Percentiles rank a stretch among this genome's conserved stretches.
These are phyloP conservation scores for Aporophyla lueneburgensis DNA, from an alignment of 2,888 invertebrate species.

Conservation along the genomic window DNA sequence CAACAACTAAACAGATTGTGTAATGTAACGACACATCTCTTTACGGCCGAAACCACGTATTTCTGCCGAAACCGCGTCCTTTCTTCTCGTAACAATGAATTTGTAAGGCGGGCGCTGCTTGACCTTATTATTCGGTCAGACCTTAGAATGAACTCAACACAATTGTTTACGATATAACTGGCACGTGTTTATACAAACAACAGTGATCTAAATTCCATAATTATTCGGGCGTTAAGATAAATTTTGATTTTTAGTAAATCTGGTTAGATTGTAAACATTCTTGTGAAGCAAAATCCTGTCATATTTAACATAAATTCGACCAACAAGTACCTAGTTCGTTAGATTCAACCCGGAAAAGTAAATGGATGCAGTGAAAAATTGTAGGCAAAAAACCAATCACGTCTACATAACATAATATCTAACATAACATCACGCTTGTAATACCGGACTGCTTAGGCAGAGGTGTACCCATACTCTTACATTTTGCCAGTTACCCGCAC, in stretches of 20 bases:
- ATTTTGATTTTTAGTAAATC: neutral
- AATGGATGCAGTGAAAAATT: no score
- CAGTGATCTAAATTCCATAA: neutral
- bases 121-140: conserved; percentile 20
- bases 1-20: neutral
- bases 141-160: neutral
- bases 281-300: neutral
- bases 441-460: no score
- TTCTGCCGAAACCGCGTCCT: neutral
- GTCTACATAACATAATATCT: no score
- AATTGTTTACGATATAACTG: conserved; percentile 15
- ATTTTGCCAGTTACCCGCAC: no score
- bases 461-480: no score
- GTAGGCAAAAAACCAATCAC: no score
- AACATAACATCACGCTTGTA: no score
- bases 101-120: conserved; percentile 2
- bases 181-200: conserved; percentile 21
- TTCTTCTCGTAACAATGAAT: conserved; percentile 4
- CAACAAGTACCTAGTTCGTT: neutral
- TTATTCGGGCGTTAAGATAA: neutral
- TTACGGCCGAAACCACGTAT: neutral
- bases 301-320: neutral
- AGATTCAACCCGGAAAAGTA: no score
- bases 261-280: neutral
- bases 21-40: neutral